These are phyloP conservation scores for Drosophila insularis DNA, from an alignment of 1,140 invertebrate species.

Conservation along the genomic window DNA sequence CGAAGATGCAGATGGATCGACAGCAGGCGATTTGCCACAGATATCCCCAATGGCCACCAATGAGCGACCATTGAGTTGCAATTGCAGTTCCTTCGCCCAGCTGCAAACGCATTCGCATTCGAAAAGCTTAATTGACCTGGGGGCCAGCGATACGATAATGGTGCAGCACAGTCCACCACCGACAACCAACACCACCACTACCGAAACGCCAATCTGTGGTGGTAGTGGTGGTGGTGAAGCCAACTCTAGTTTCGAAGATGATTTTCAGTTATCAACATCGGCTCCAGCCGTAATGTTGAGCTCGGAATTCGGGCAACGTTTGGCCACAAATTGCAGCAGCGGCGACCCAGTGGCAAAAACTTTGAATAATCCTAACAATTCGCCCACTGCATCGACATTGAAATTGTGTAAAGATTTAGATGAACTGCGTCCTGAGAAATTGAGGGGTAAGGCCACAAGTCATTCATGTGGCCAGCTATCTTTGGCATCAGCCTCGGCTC, in stretches of 20 bases:
- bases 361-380: conserved; percentile 47
- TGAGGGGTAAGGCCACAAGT: conserved; percentile 44
- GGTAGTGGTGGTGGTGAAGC: conserved; percentile 15
- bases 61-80: conserved; percentile 83
- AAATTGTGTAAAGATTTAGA: conserved; percentile 65
- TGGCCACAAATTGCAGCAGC: not conserved
- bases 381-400: conserved; percentile 70
- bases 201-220: not conserved
- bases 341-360: conserved; percentile 4
- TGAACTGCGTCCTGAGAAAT: conserved; percentile 29
- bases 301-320: conserved; percentile 40
- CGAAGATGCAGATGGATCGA: conserved; percentile 41
- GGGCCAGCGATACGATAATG: not conserved
- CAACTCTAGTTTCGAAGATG: conserved; percentile 53
- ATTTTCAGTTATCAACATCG: conserved; percentile 68
- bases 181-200: not conserved
- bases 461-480: conserved; percentile 63
- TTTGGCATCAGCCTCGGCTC: conserved; percentile 39
- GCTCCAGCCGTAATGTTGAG: conserved; percentile 72
- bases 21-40: conserved; percentile 51
- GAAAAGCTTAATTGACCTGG: conserved; percentile 66
- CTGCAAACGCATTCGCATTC: conserved; percentile 60
- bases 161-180: conserved; percentile 2
- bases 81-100: conserved; percentile 47
- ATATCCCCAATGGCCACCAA: conserved; percentile 82